A percentile compares a stretch with the other conserved stretches of the same genome.
Conservation (phyloP, 2,113 vertebrate species). For the Pelobates fuscus region DNA sequence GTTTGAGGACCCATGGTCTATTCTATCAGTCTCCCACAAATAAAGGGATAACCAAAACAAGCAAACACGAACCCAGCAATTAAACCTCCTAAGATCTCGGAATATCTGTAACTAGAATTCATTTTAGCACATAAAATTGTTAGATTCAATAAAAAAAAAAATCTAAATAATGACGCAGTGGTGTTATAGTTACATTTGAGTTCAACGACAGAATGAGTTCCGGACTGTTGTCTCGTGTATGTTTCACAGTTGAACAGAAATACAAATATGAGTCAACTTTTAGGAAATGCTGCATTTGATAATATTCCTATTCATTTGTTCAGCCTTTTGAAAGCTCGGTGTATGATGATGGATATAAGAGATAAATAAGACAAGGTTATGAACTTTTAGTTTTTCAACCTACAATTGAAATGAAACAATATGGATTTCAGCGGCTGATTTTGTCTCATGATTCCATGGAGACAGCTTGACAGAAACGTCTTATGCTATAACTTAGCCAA, state of each 20-base stretch:
- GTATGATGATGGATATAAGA: slow-evolving; percentile 37
- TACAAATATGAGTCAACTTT: background rate
- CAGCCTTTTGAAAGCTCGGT: slow-evolving; percentile 17
- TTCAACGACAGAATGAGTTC: background rate
- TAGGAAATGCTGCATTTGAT: slow-evolving; percentile 20
- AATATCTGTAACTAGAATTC: no score
- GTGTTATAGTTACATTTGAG: no score
- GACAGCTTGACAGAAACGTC: slow-evolving; percentile 13
- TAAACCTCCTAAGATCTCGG: no score
- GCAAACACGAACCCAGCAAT: no score
- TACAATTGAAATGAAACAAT: slow-evolving; percentile 33
- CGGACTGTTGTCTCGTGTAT: background rate
- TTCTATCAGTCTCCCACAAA: no score
- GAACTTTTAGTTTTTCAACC: slow-evolving; percentile 25
- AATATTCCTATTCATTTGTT: slow-evolving; percentile 32
- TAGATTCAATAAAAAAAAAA: no score
- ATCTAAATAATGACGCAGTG: no score
- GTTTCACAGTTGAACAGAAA: slow-evolving; percentile 7
- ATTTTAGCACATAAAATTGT: no score
- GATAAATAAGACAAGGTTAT: slow-evolving; percentile 30
- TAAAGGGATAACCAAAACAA: no score
- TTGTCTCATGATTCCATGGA: slow-evolving; percentile 29
- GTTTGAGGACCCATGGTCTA: no score
- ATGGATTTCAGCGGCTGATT: slow-evolving; percentile 32
- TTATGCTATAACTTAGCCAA: slow-evolving; percentile 12